Conservation (phyloP, 2,113 vertebrate species). For the Zapus hudsonius region DNA sequence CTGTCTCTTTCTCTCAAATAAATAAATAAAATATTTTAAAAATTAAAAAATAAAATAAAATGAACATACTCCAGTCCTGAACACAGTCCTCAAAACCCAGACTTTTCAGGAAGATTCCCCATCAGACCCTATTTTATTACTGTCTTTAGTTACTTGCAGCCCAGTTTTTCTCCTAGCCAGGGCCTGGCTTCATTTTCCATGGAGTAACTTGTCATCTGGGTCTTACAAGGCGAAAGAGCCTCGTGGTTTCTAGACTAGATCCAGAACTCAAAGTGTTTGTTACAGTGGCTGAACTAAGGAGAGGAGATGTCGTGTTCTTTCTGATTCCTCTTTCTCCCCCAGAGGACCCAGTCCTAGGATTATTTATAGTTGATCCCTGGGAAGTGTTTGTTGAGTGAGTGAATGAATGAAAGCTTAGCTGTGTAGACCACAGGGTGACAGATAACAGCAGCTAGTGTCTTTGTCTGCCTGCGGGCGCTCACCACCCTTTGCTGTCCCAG, state of each 20-base stretch:
- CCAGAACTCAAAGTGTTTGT: neutral
- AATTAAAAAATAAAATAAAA: no score
- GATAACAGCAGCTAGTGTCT: neutral
- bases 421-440: neutral
- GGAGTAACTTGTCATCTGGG: neutral
- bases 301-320: neutral
- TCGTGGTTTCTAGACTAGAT: neutral
- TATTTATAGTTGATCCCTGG: neutral
- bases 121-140: neutral
- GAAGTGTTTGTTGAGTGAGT: neutral
- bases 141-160: neutral
- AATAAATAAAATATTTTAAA: no score
- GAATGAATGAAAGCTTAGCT: neutral
- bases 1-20: no score
- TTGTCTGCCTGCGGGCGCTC: slow-evolving; percentile 1
- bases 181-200: neutral
- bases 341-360: no score
- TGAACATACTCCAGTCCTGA: neutral
- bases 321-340: neutral
- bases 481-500: slow-evolving; percentile 83
- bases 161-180: neutral
- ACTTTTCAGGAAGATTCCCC: neutral
- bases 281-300: neutral
- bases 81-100: neutral
- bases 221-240: neutral